Percentiles rank a stretch among this genome's conserved stretches.
phyloP scores from a whole-genome alignment of 1,140 invertebrate species.

The Paralvinella palmiformis region DNA sequence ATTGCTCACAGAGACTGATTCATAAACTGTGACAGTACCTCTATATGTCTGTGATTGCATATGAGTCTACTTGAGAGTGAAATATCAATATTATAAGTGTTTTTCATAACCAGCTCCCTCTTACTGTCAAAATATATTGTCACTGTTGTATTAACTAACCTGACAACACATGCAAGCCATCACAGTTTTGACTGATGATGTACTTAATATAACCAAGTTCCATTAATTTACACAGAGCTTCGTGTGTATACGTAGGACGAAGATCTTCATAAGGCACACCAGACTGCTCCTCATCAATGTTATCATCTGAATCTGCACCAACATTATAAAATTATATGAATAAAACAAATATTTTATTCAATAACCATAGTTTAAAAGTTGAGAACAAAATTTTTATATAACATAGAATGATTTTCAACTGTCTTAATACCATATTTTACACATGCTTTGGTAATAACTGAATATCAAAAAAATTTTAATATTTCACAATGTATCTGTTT shows the following conservation, averaged over 20 bases:
- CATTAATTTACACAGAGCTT: conserved; percentile 30
- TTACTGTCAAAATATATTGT: neutral
- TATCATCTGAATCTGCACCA: too few species aligned
- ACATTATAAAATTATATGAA: too few species aligned
- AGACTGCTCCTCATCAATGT: too few species aligned
- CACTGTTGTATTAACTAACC: conserved; percentile 43
- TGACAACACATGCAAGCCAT: conserved; percentile 81
- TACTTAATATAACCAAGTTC: conserved; percentile 26
- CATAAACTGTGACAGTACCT: neutral
- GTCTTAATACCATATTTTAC: too few species aligned
- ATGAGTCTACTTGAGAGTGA: neutral
- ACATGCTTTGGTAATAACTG: too few species aligned
- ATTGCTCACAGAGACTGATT: too few species aligned
- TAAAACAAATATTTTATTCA: too few species aligned
- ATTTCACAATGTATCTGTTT: too few species aligned
- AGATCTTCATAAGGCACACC: neutral
- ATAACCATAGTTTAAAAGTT: too few species aligned
- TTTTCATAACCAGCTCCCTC: neutral
- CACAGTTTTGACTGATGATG: conserved; percentile 68
- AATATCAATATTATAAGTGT: neutral
- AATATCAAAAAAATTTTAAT: too few species aligned
- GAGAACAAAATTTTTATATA: too few species aligned
- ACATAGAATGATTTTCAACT: too few species aligned
- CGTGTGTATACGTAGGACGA: conserved; percentile 35
- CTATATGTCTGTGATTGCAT: neutral